Evolutionary conservation across 2,888 invertebrate genomes (phyloP), one percentile per base, ranked within the genome.

Genomic region (Polylopha cassiicola): DNA sequence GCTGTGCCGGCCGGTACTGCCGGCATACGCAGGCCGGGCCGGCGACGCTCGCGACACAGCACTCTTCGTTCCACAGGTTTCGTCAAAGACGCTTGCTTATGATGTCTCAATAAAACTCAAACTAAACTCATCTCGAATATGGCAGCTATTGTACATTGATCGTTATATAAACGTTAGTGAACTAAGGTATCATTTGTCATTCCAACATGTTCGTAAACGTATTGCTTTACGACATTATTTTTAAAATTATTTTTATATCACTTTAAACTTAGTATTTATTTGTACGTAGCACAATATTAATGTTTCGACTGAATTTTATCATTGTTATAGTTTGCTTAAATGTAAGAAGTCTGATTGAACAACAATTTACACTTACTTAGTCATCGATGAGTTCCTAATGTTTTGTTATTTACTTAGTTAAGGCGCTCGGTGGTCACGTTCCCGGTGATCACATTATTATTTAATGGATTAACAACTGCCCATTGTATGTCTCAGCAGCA

Each of bases 91-190:
- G 51, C 55, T 55, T 50, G 30, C 17, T 30, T 14, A 38, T 22
- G 26, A 32, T 31, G 14, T 18, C 13, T 28, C 18, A 28, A 21
- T 22, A 28, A n/a, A 16, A 22, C 26, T 32, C 20, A 23, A 31
- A 37, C 32, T 11, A 61, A 64, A 57, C 59, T 61, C 59, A 69
- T 73, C 65, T 73, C 69, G 65, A 73, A 61, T 68, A 62, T 62
- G 75, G 79, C 81, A 82, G 81, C 79, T 80, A 80, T 65, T 69
- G 57, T 63, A 61, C 64, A 66, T 56, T 64, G 48, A 42, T 50
- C 50, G 45, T 51, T 51, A 51, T 52, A 50, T 43, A 43, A 43
- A 41, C 20, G 24, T 36, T 36, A 41, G 34, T 24, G 13, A n/a
- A 30, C 15, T 41, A 41, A 36, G 41, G 24, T 41, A 24, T 11